Percentiles rank a stretch among this genome's conserved stretches.
Conservation (phyloP, 1,140 invertebrate species). For the Papilio polyxenes region DNA sequence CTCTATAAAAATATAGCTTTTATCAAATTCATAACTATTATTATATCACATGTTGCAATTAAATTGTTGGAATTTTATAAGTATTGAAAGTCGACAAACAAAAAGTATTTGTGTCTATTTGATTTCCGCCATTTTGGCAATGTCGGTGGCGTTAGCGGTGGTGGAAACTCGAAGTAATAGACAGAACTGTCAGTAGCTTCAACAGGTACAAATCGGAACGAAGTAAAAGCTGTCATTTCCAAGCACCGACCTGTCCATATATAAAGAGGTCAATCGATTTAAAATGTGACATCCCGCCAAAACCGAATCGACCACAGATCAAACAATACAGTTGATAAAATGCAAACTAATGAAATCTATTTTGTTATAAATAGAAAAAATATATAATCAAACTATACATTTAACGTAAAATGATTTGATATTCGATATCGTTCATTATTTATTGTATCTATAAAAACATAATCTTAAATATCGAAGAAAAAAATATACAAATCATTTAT, state of each 20-base stretch:
- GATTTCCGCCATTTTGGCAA: too few species aligned
- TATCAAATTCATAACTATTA: conserved; percentile 44
- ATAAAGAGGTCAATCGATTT: too few species aligned
- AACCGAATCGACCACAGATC: conserved; percentile 2
- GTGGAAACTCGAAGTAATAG: too few species aligned
- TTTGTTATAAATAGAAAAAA: neutral
- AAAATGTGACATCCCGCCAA: conserved; percentile 19
- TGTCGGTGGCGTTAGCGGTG: too few species aligned
- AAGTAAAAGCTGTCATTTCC: too few species aligned
- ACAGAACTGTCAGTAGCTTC: too few species aligned
- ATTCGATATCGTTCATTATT: neutral
- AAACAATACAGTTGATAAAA: conserved; percentile 20
- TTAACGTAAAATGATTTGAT: neutral
- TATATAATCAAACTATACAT: neutral
- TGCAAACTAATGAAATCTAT: neutral
- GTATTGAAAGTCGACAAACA: conserved; percentile 23
- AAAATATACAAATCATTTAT: neutral
- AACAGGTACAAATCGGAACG: too few species aligned
- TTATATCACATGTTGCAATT: conserved; percentile 44
- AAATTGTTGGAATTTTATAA: conserved; percentile 21
- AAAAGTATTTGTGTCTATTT: neutral
- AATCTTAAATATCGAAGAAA: neutral
- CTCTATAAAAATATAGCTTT: conserved; percentile 64
- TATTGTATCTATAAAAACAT: neutral
- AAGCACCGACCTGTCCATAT: too few species aligned